Base-by-base conservation (phyloP, 35 echinoderm and acorn worm genomes). In the Stichopus chloronotus region DNA sequence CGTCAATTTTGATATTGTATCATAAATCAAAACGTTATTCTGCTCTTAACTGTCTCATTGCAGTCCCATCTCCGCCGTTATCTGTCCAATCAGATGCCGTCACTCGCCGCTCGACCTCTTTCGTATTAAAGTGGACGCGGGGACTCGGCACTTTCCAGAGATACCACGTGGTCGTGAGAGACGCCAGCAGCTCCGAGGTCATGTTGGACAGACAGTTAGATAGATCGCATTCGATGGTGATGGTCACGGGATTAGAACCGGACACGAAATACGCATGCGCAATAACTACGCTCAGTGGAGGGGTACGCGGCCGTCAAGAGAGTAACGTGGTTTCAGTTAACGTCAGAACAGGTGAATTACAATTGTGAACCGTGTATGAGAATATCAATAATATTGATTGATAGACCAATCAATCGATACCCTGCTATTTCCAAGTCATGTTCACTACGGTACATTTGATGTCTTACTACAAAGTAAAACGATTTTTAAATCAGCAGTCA, bases 241-340 rank as follows among this genome's bases (percentile, higher is more conserved):
- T 57, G 84, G 55, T 87, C 11, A 87, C 84, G 20, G 84, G 84
- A 12, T 56, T 87, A 19, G 55, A 87, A 59, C 84, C 84, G 7
- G 84, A 87, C 19, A 87, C 84, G 7, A 65, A 87, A 56, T 87
- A 87, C 84, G 55, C 84, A 87, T 87, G 84, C 84, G 53, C 84
- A 87, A 56, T 87, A 20, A 58, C 56, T 19, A 65, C 84, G 7
- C 14, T 87, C 56, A 87, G 84, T 12, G 84, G 56, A 58, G 84
- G 84, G 57, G 19, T 13, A 59, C 52, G 84, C 17, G 56, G 57
- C 53, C 20, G 9, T 13, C 20, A 58, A 56, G 84, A 87, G 30
- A 87, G 84, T 65, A 56, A 87, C 5, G 55, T 56, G 14, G 84
- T 59, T 24, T 21, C 17, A 58, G 20, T 57, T 4, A 87, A 87